Evolutionary conservation across 2,113 vertebrate species (phyloP).

Genomic region (Sturnira hondurensis): DNA sequence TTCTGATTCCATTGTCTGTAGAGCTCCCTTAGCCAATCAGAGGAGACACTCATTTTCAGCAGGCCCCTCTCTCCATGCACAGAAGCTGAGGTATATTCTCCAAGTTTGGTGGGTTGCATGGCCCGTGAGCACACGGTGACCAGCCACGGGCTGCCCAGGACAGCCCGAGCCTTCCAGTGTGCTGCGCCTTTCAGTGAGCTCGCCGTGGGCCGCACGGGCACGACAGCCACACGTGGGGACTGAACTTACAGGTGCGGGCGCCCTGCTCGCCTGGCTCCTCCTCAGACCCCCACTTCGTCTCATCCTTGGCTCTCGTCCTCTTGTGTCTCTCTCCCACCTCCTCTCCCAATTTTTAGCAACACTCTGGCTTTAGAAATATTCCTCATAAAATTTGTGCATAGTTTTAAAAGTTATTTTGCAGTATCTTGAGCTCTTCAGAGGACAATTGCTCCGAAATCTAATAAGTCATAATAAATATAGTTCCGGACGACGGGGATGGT

Average conservation of each 20-base stretch:
- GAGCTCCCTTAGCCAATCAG: neutral
- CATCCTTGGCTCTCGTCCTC: neutral
- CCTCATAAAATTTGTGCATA: neutral
- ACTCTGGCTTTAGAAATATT: neutral
- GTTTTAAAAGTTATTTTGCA: neutral
- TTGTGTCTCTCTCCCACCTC: too few species aligned
- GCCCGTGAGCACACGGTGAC: fast-evolving
- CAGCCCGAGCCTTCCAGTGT: neutral
- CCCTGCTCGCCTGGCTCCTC: fast-evolving
- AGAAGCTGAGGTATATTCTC: neutral
- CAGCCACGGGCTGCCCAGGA: neutral
- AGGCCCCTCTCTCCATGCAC: neutral
- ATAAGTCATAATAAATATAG: constrained; percentile 25
- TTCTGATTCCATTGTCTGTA: neutral
- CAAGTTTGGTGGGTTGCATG: neutral
- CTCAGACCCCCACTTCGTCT: fast-evolving
- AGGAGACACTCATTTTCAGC: neutral
- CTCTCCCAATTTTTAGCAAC: neutral
- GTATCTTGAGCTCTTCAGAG: constrained; percentile 28
- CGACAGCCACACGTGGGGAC: fast-evolving
- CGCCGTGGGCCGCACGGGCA: neutral
- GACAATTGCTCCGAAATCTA: constrained; percentile 17
- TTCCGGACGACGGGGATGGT: neutral
- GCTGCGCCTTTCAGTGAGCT: neutral
- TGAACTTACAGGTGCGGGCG: fast-evolving